Conservation (phyloP, 2,888 invertebrate genomes). For the Salpingus planirostris region DNA sequence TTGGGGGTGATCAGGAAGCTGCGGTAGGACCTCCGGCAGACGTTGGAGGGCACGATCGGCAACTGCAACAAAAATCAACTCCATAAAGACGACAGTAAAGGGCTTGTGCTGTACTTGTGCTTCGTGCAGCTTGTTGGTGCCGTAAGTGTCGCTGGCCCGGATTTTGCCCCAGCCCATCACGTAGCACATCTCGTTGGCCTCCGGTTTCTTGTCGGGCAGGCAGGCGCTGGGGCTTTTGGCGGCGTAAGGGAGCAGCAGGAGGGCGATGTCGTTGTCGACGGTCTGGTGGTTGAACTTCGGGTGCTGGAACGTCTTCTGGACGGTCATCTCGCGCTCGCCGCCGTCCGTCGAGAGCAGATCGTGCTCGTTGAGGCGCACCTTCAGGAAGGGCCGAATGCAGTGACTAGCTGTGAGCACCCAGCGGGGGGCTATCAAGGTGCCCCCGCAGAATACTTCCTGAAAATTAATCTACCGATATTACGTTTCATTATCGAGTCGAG, state of each 20-base stretch:
- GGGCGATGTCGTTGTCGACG: slow-evolving; percentile 87
- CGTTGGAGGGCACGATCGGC: slow-evolving; percentile 71
- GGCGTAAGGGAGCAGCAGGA: slow-evolving; percentile 55
- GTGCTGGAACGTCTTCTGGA: slow-evolving; percentile 68
- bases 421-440: slow-evolving; percentile 68
- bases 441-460: slow-evolving; percentile 83
- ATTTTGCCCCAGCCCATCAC: slow-evolving; percentile 93
- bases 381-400: slow-evolving; percentile 68
- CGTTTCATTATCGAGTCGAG: not conserved
- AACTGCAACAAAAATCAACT: slow-evolving; percentile 49
- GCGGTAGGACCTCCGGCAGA: slow-evolving; percentile 74
- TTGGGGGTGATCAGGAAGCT: slow-evolving; percentile 79
- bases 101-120: too few species aligned
- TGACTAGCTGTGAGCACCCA: slow-evolving; percentile 88
- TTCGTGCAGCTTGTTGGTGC: slow-evolving; percentile 77
- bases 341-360: slow-evolving; percentile 64
- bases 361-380: slow-evolving; percentile 79
- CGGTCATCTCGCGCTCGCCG: slow-evolving; percentile 68
- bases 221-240: slow-evolving; percentile 52
- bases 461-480: slow-evolving; percentile 6
- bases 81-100: slow-evolving; percentile 1
- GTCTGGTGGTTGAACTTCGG: slow-evolving; percentile 80
- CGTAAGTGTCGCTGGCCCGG: slow-evolving; percentile 64
- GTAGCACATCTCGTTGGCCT: slow-evolving; percentile 64
- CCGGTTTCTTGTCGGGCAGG: slow-evolving; percentile 59